Percentiles rank a stretch among this genome's conserved stretches.
Conservation (phyloP, 2,797 vertebrate genomes). For the Xiphophorus birchmanni region DNA sequence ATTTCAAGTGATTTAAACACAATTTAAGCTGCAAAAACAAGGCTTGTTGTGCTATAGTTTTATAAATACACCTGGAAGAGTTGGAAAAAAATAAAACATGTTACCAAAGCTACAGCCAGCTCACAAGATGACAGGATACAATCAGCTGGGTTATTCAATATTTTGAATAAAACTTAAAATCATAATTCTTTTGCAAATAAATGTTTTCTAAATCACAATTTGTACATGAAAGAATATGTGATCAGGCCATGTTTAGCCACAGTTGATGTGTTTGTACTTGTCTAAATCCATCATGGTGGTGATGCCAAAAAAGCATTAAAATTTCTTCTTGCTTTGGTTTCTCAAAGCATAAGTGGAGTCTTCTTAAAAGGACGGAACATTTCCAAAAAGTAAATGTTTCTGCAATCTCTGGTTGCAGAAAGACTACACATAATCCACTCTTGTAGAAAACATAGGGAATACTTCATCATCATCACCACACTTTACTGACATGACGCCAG, state of each 20-base stretch:
- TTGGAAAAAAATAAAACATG: not conserved
- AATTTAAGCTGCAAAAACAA: not conserved
- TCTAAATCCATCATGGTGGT: not conserved
- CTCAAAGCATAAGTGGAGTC: not conserved
- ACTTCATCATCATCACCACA: not conserved
- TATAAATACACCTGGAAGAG: not conserved
- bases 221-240: not conserved
- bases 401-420: not conserved
- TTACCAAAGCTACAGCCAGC: not conserved
- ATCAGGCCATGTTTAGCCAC: not conserved
- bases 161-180: not conserved
- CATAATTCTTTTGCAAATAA: not conserved
- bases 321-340: not conserved
- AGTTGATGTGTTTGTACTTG: not conserved
- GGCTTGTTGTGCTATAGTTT: not conserved
- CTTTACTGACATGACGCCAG: not conserved
- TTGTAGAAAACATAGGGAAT: not conserved
- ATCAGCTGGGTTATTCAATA: not conserved
- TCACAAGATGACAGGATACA: not conserved
- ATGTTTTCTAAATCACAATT: not conserved
- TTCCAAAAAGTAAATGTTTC: too few species aligned
- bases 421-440: not conserved
- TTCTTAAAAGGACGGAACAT: too few species aligned
- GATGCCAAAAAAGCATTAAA: not conserved
- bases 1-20: not conserved